phyloP scores from a whole-genome alignment of 2,113 vertebrate genomes.

The Spermophilus dauricus region DNA sequence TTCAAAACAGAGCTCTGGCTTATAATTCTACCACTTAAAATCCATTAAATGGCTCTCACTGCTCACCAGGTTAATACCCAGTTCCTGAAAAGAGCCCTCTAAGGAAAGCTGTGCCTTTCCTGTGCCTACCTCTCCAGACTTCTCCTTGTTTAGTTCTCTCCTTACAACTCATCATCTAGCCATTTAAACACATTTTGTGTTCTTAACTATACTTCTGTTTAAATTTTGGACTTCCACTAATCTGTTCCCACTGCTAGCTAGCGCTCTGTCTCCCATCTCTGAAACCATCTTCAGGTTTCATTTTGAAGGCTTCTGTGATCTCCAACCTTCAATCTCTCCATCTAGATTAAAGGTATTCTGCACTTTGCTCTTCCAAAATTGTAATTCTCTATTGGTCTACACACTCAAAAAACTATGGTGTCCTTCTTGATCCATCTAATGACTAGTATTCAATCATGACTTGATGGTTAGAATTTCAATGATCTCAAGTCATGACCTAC shows the following conservation, averaged over 20 bases:
- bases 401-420: not conserved
- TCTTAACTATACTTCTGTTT: not conserved
- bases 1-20: slow-evolving; percentile 36
- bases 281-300: not conserved
- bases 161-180: not conserved
- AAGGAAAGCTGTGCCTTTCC: not conserved
- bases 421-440: not conserved
- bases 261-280: not conserved
- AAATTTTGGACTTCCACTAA: not conserved
- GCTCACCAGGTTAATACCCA: not conserved
- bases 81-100: not conserved
- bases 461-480: not conserved
- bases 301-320: not conserved
- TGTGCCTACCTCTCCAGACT: not conserved
- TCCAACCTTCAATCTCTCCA: not conserved
- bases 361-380: not conserved
- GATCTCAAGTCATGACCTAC: not conserved
- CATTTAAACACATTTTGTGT: not conserved
- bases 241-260: not conserved
- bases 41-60: not conserved
- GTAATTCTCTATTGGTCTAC: not conserved
- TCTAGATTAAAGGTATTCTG: not conserved
- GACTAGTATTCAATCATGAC: not conserved
- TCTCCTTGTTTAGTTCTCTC: not conserved
- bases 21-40: not conserved